A percentile compares a stretch with the other conserved stretches of the same genome.
Conservation (phyloP, 1,140 invertebrate species). For the Zaprionus gabonicus region DNA sequence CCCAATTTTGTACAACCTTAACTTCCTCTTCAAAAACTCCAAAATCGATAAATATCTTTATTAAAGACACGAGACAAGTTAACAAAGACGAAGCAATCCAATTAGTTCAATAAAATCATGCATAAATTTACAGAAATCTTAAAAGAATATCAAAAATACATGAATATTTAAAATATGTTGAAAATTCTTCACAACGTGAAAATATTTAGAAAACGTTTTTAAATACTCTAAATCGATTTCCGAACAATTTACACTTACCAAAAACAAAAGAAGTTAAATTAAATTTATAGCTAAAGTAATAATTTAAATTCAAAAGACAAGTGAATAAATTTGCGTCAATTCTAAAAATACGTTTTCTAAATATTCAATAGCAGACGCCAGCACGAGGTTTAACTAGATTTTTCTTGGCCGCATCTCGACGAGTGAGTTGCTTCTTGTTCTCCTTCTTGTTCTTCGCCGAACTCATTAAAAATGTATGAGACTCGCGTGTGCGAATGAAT, state of each 20-base stretch:
- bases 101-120: not conserved
- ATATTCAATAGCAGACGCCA: not conserved
- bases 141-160: not conserved
- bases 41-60: not conserved
- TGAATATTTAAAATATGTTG: not conserved
- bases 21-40: no score
- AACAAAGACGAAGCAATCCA: not conserved
- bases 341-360: conserved; percentile 27
- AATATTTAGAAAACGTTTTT: not conserved
- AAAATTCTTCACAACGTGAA: not conserved
- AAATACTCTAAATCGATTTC: not conserved
- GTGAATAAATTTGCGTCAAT: conserved; percentile 17
- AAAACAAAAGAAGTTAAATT: conserved; percentile 1
- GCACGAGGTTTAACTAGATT: not conserved
- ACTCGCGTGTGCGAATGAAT: conserved; percentile 1
- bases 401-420: conserved; percentile 6
- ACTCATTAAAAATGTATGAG: conserved; percentile 34
- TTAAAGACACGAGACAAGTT: not conserved
- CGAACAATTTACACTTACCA: not conserved
- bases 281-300: not conserved
- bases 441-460: not conserved
- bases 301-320: conserved; percentile 11
- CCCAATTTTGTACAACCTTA: no score
- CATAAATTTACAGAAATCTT: not conserved
- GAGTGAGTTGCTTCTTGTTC: conserved; percentile 11